These are phyloP conservation scores for Spheniscus humboldti DNA, from an alignment of 2,797 vertebrate genomes.

Conservation along the genomic window DNA sequence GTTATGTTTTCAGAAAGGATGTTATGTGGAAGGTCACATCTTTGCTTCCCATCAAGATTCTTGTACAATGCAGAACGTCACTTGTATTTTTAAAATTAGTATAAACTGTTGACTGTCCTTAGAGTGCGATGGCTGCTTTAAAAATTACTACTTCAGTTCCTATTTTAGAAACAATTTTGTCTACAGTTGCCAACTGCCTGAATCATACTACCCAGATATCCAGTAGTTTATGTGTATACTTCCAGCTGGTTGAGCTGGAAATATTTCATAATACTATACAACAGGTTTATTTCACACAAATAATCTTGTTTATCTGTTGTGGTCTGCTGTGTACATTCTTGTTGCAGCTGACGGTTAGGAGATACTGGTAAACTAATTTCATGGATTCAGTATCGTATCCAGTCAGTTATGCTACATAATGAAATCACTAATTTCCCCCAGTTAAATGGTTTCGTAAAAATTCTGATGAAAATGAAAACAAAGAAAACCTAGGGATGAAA, in stretches of 20 bases:
- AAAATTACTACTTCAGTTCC: not conserved
- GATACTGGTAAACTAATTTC: not conserved
- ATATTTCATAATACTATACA: not conserved
- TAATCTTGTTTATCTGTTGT: not conserved
- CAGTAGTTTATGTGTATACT: not conserved
- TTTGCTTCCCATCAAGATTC: constrained; percentile 20
- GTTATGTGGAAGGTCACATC: not conserved
- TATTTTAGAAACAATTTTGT: not conserved
- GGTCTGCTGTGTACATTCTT: not conserved
- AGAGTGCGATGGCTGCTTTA: not conserved
- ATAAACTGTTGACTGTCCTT: not conserved
- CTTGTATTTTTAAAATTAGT: not conserved
- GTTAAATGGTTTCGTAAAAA: not conserved
- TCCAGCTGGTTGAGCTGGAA: not conserved
- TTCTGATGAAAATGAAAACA: not conserved
- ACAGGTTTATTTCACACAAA: not conserved
- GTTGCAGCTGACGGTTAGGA: not conserved
- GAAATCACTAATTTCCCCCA: not conserved
- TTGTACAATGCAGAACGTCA: not conserved
- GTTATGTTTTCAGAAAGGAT: constrained; percentile 21
- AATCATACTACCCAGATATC: not conserved
- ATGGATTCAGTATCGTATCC: not conserved
- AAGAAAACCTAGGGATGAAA: not conserved
- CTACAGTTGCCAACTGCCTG: not conserved
- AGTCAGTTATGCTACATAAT: not conserved